Evolutionary conservation across 2,797 vertebrate species (phyloP).

Genomic region (Agapornis canus): DNA sequence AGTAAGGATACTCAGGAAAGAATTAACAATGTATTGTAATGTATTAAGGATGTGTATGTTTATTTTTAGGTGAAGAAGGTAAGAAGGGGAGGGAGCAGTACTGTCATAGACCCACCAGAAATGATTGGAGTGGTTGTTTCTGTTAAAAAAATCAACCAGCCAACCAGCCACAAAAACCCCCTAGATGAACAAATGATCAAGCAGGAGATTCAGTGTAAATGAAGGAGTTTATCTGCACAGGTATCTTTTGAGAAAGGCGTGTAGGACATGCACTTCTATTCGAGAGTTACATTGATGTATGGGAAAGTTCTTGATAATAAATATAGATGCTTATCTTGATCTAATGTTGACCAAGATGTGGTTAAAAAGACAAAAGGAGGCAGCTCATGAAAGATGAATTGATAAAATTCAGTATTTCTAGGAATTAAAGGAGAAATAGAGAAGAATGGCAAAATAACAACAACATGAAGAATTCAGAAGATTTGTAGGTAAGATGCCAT

Average conservation of each 20-base stretch:
- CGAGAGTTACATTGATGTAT: background rate
- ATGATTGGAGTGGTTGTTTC: background rate
- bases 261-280: background rate
- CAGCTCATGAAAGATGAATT: background rate
- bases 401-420: background rate
- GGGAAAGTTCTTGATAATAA: background rate
- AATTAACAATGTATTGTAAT: background rate
- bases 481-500: background rate
- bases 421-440: background rate
- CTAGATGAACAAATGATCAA: background rate
- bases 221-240: background rate
- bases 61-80: background rate
- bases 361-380: background rate
- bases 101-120: background rate
- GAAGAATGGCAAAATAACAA: background rate
- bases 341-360: background rate
- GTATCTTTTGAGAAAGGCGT: background rate
- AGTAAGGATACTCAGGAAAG: background rate
- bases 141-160: background rate
- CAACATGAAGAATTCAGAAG: background rate
- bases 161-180: background rate
- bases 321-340: background rate
- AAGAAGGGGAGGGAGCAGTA: background rate
- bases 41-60: background rate
- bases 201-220: background rate